Evolutionary conservation across 2,888 invertebrate species (phyloP).

Genomic region (Mesopsocus fuscifrons): DNA sequence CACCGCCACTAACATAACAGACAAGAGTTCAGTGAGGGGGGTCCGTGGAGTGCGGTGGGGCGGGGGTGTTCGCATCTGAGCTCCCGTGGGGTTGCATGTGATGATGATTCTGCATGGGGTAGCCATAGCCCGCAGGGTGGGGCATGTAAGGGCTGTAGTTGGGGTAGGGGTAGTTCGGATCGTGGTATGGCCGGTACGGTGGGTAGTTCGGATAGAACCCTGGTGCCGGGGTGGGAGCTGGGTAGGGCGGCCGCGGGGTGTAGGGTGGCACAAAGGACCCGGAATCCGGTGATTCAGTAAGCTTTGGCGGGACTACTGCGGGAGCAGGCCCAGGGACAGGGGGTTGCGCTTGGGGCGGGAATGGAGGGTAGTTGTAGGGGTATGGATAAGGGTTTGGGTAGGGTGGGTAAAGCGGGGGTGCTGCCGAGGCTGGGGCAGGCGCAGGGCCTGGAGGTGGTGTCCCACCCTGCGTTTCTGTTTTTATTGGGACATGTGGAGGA

Average conservation of each 20-base stretch:
- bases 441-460: not conserved
- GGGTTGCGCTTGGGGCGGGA: not conserved
- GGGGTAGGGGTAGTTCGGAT: slow-evolving; percentile 5
- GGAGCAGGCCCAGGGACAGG: not conserved
- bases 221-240: slow-evolving; percentile 21
- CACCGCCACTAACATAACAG: no score
- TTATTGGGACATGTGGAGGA: not conserved
- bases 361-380: slow-evolving; percentile 5
- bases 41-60: no score
- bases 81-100: no score
- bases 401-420: not conserved
- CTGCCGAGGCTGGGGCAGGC: not conserved
- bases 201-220: slow-evolving; percentile 27
- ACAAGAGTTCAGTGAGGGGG: no score
- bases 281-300: not conserved
- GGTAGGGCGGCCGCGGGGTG: slow-evolving; percentile 32
- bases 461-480: not conserved
- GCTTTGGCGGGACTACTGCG: not conserved
- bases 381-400: slow-evolving; percentile 2
- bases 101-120: slow-evolving; percentile 7
- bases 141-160: slow-evolving; percentile 7
- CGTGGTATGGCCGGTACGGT: slow-evolving; percentile 24
- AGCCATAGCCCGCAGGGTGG: not conserved
- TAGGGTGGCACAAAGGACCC: slow-evolving; percentile 24
- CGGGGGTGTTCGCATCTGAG: no score